Percentiles rank a stretch among this genome's conserved stretches.
Evolutionary conservation across 2,888 invertebrate species (phyloP).

Genomic region (Patella pellucida): DNA sequence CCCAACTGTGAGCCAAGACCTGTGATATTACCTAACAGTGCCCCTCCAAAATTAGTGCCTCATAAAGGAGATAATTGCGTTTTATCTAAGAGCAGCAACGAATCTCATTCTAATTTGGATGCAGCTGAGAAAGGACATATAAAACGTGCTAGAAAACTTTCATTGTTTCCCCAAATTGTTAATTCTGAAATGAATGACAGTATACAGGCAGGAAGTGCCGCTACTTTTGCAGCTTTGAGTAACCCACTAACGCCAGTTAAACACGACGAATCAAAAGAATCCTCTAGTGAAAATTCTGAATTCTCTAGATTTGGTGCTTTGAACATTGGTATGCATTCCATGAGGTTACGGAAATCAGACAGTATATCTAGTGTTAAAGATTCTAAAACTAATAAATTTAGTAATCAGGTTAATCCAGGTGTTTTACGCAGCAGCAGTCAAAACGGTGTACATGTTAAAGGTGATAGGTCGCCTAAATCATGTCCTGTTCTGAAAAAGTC

Average conservation of each 20-base stretch:
- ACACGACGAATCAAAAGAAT: background rate
- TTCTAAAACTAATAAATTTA: background rate
- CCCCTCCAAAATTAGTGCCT: conserved; percentile 12
- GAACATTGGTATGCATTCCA: conserved; percentile 4
- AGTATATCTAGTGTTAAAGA: background rate
- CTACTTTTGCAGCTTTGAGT: background rate
- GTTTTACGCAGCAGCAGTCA: conserved; percentile 4
- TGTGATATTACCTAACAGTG: conserved; percentile 12
- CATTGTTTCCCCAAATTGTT: background rate
- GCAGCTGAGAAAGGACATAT: background rate
- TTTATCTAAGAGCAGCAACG: background rate
- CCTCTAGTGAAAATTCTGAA: background rate
- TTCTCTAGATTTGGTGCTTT: conserved; percentile 4
- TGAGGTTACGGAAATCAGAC: conserved; percentile 3
- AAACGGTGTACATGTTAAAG: conserved; percentile 4
- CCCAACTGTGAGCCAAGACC: background rate
- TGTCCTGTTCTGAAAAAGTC: background rate
- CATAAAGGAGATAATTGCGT: background rate
- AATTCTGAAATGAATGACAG: conserved; percentile 49
- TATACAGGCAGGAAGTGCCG: conserved; percentile 38
- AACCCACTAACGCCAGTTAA: background rate
- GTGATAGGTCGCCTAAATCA: background rate
- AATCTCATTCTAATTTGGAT: background rate
- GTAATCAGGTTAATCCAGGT: background rate
- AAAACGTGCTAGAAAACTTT: background rate